Evolutionary conservation across 2,888 invertebrate genomes (phyloP), one percentile per base, ranked within the genome.

Genomic region (Ectobius pallidus): DNA sequence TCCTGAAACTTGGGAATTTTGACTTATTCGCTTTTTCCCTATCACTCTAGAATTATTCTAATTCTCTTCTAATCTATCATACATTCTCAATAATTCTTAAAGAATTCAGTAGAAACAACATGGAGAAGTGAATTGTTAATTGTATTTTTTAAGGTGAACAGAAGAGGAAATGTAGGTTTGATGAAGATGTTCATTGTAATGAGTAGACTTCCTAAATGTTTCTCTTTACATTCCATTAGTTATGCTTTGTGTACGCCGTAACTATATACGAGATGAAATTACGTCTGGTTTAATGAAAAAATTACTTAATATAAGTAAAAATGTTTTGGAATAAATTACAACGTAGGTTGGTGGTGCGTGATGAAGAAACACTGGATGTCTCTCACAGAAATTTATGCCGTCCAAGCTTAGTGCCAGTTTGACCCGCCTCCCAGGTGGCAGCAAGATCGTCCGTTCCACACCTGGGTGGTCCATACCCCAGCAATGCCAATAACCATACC

Each of bases 341-440:
- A 63, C 22, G 34, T 7, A 34, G 34, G 7, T 11, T 34, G n/a
- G 9, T 42, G 69, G 22, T 58, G 11, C 49, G 30, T 61, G 16
- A 34, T 16, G 2, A 16, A 22, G 20, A 44, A 62, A 55, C 58
- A 58, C 55, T 30, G 25, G 65, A 71, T 39, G 71, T 71, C 71
- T 52, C 20, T 22, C 67, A 42, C 30, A 55, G 55, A 68, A 71
- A 69, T 69, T 69, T 61, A 71, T 55, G 74, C 72, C 68, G 72
- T 55, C 68, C 67, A 32, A 44, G 70, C 68, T 63, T 69, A 52
- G 75, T 73, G 75, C 75, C 63, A 71, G 65, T 44, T n/a, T 67
- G 70, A 52, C 34, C 72, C 71, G 73, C 73, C 75, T 73, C 27
- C 75, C 75, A 74, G 75, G 75, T 72, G 73, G 75, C 74, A 71